Percentiles rank a stretch among this genome's conserved stretches.
These are phyloP conservation scores for Pseudobourletiella spinata DNA, from an alignment of 1,140 invertebrate species.

Conservation along the genomic window DNA sequence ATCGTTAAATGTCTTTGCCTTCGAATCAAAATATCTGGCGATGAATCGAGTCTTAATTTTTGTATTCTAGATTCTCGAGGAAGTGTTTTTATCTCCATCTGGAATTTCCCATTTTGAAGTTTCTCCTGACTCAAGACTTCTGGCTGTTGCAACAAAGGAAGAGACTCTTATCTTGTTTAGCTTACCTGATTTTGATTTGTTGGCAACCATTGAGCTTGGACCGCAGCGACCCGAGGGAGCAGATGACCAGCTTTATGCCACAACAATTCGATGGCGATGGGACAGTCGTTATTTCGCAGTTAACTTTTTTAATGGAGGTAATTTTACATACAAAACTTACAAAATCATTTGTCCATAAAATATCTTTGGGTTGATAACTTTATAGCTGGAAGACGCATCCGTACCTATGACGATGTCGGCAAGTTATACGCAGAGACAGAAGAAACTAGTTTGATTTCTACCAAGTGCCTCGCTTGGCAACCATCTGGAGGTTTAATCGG, in stretches of 20 bases:
- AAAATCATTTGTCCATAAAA: not conserved
- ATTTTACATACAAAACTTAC: not conserved
- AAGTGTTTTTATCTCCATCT: constrained; percentile 25
- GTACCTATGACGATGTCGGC: constrained; percentile 29
- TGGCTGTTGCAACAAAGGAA: constrained; percentile 23
- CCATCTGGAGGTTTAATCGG: constrained; percentile 28
- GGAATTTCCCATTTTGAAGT: constrained; percentile 31
- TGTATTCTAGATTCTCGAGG: constrained; percentile 9
- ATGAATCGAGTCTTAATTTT: not conserved
- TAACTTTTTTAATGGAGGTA: constrained; percentile 16
- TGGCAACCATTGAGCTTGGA: constrained; percentile 11
- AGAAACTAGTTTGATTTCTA: constrained; percentile 11
- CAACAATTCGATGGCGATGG: constrained; percentile 19
- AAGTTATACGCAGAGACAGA: constrained; percentile 19
- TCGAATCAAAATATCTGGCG: not conserved
- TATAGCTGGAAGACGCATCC: constrained; percentile 16
- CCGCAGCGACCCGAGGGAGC: not conserved
- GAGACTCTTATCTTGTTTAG: constrained; percentile 18
- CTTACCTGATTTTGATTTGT: constrained; percentile 29
- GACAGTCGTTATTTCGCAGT: constrained; percentile 32
- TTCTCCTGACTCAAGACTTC: constrained; percentile 31
- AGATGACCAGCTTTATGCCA: not conserved
- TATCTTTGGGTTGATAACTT: too few relatives aligned
- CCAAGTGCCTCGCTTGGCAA: constrained; percentile 3
- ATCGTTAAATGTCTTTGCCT: not conserved